These are phyloP conservation scores for Pituophis catenifer DNA, from an alignment of 2,113 vertebrate genomes.

Conservation along the genomic window DNA sequence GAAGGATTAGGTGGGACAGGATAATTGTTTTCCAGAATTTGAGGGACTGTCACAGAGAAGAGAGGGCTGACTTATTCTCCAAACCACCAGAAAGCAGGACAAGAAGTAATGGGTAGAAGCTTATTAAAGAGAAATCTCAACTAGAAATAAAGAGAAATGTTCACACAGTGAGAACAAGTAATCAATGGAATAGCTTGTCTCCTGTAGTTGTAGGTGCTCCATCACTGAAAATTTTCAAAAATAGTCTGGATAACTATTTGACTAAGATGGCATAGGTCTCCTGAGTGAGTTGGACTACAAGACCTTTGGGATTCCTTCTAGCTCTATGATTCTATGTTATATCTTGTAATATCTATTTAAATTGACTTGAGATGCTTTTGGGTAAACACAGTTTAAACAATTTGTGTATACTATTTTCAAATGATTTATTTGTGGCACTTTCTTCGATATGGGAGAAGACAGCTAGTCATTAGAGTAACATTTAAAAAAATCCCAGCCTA, in stretches of 20 bases:
- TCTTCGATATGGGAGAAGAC: slow-evolving; percentile 47
- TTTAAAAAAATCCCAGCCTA: slow-evolving; percentile 49
- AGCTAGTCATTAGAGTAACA: slow-evolving; percentile 37
- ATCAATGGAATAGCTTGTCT: neutral
- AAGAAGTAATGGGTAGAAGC: neutral
- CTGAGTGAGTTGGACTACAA: neutral
- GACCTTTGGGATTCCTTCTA: neutral
- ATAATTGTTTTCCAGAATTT: neutral
- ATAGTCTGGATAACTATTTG: neutral
- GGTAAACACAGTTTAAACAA: slow-evolving; percentile 55
- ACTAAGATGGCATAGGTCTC: neutral
- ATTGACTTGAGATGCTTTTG: slow-evolving; percentile 27
- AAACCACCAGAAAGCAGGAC: neutral
- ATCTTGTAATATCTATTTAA: slow-evolving; percentile 9
- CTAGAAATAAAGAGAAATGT: neutral
- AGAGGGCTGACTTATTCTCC: neutral
- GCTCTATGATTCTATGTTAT: neutral
- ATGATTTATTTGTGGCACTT: slow-evolving; percentile 51
- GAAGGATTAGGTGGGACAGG: neutral
- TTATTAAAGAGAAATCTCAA: neutral
- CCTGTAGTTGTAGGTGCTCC: neutral
- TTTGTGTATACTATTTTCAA: slow-evolving; percentile 42
- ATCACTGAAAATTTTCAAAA: neutral
- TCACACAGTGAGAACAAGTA: neutral
- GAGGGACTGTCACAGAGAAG: neutral